Evolutionary conservation across 2,113 vertebrate species (phyloP).

Genomic region (Apodemus speciosus): DNA sequence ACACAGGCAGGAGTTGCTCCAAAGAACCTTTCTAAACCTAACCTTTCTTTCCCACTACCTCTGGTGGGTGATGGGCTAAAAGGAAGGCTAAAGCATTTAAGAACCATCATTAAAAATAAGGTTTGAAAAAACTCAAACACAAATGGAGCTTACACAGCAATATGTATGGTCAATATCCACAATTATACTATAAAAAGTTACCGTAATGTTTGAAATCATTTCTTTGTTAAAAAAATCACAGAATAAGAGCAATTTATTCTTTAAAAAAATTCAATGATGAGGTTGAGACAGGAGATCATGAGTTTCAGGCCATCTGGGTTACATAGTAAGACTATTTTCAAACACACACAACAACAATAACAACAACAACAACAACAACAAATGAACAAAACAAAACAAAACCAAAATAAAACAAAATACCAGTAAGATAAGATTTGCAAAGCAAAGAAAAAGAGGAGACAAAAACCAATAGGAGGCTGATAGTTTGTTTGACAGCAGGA

Average conservation of each 20-base stretch:
- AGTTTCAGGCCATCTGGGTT: not conserved
- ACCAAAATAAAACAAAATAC: not conserved
- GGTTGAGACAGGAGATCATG: not conserved
- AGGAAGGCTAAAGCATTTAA: too few species aligned
- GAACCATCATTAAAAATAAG: too few species aligned
- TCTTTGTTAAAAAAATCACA: slow-evolving; percentile 9
- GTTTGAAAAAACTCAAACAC: too few species aligned
- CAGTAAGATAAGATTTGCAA: not conserved
- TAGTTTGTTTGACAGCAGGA: not conserved
- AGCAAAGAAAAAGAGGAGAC: not conserved
- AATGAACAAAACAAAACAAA: not conserved
- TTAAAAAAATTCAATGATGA: not conserved
- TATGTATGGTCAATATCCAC: not conserved
- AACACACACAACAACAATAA: too few species aligned
- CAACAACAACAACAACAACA: too few species aligned
- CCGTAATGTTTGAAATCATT: not conserved
- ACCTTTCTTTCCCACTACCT: too few species aligned
- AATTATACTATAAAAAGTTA: not conserved
- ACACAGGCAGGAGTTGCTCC: too few species aligned
- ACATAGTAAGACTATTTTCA: not conserved
- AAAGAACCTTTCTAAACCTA: too few species aligned
- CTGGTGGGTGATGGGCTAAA: too few species aligned
- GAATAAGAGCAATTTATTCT: not conserved
- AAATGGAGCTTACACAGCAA: too few species aligned
- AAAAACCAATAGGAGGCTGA: not conserved